Conservation (phyloP, 2,797 vertebrate genomes). For the Hapalemur alaotrensis region DNA sequence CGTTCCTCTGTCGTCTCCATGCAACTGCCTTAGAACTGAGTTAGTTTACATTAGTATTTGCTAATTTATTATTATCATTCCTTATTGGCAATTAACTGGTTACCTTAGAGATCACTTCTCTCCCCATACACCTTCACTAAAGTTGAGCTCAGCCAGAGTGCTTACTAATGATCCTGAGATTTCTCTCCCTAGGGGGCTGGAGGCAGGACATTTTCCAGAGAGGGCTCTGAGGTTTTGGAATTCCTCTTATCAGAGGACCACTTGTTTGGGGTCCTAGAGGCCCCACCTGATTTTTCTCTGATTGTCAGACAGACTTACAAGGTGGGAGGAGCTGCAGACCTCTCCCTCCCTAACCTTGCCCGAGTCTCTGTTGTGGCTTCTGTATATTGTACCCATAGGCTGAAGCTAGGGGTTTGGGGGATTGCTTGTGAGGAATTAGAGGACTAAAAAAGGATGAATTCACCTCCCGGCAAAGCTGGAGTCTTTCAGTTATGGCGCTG, state of each 20-base stretch:
- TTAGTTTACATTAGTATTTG: conserved; percentile 50
- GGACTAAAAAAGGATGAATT: conserved; percentile 9
- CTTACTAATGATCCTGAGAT: conserved; percentile 78
- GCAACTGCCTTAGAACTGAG: conserved; percentile 15
- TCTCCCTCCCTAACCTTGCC: not conserved
- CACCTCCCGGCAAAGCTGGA: conserved; percentile 27
- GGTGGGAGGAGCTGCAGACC: not conserved
- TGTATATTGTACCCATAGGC: not conserved
- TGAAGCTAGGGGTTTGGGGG: not conserved
- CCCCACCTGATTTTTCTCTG: conserved; percentile 17
- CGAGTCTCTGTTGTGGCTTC: not conserved
- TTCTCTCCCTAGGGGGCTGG: conserved; percentile 52
- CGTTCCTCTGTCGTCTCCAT: conserved; percentile 53
- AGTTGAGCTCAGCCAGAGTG: conserved; percentile 73
- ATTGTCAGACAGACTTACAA: not conserved
- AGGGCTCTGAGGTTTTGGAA: conserved; percentile 61
- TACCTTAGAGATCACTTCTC: conserved; percentile 75
- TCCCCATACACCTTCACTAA: conserved; percentile 75
- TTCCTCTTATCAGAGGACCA: conserved; percentile 51
- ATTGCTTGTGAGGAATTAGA: conserved; percentile 32
- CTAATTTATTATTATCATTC: conserved; percentile 67
- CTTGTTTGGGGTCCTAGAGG: conserved; percentile 13
- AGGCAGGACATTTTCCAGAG: conserved; percentile 71
- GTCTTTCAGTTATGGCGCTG: not conserved
- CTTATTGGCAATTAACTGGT: conserved; percentile 56